Conservation (phyloP, 2,797 vertebrate species). For the Pseudopleuronectes americanus region DNA sequence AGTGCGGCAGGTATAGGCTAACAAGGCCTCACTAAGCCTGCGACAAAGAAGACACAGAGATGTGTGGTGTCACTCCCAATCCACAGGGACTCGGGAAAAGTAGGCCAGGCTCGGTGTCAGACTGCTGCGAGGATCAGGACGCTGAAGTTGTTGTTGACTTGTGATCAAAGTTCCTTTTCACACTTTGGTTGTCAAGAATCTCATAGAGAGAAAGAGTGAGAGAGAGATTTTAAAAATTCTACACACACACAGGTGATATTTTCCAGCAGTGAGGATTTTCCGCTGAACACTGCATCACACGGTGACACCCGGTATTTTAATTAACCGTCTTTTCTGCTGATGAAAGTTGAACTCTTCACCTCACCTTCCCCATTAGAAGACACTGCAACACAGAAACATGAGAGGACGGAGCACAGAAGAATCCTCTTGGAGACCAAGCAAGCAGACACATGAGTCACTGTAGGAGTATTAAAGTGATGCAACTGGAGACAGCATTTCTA, state of each 20-base stretch:
- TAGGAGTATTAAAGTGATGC: slow-evolving; percentile 22
- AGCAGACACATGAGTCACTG: slow-evolving; percentile 31
- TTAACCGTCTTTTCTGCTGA: slow-evolving; percentile 38
- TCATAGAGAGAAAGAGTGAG: slow-evolving; percentile 22
- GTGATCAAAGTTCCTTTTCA: slow-evolving; percentile 72
- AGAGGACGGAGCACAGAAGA: slow-evolving; percentile 14
- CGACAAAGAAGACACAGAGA: slow-evolving; percentile 69
- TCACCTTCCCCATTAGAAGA: slow-evolving; percentile 10
- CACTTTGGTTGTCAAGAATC: slow-evolving; percentile 58
- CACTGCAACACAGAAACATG: slow-evolving; percentile 13
- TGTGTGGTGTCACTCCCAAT: slow-evolving; percentile 55
- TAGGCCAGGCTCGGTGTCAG: slow-evolving; percentile 75
- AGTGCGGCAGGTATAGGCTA: slow-evolving; percentile 63
- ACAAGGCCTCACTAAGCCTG: slow-evolving; percentile 61
- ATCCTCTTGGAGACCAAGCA: slow-evolving; percentile 27
- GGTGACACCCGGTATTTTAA: slow-evolving; percentile 30
- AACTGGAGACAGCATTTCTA: slow-evolving; percentile 33
- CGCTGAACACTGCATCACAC: slow-evolving; percentile 44
- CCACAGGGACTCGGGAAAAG: slow-evolving; percentile 70
- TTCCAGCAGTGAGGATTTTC: slow-evolving; percentile 55
- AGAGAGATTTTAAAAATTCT: slow-evolving; percentile 51
- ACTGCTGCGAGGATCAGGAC: slow-evolving; percentile 70
- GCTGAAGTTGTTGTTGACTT: slow-evolving; percentile 70
- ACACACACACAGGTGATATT: slow-evolving; percentile 43
- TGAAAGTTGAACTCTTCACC: slow-evolving; percentile 42